Evolutionary conservation across 2,888 invertebrate genomes (phyloP).

Genomic region (Atherix ibis): DNA sequence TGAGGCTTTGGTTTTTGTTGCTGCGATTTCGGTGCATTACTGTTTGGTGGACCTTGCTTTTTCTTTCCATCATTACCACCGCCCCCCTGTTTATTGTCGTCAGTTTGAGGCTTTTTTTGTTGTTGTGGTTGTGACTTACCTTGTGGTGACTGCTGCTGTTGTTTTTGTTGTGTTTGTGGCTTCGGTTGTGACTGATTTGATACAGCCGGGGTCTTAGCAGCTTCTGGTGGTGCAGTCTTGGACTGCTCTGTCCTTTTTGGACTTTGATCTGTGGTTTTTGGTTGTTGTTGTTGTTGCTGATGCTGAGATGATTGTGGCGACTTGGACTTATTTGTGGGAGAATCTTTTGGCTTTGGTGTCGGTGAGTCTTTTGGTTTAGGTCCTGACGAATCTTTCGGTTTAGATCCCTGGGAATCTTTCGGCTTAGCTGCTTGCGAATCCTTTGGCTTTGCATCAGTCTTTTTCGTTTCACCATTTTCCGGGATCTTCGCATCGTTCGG

Average conservation of each 20-base stretch:
- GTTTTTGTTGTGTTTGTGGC: slow-evolving; percentile 7
- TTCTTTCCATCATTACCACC: slow-evolving; percentile 1
- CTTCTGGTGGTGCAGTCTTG: neutral
- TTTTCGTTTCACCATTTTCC: slow-evolving; percentile 3
- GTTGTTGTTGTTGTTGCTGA: slow-evolving; percentile 10
- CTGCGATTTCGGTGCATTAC: neutral
- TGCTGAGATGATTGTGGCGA: slow-evolving; percentile 8
- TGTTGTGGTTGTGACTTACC: slow-evolving; percentile 10
- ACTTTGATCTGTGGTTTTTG: slow-evolving; percentile 11
- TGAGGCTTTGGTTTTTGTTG: slow-evolving; percentile 12
- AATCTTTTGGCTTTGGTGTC: slow-evolving; percentile 5
- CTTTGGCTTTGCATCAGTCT: slow-evolving; percentile 4
- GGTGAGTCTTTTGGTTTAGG: slow-evolving; percentile 6
- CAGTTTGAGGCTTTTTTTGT: slow-evolving; percentile 10
- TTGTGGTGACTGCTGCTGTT: slow-evolving; percentile 9
- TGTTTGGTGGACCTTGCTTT: slow-evolving; percentile 1
- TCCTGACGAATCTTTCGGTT: neutral
- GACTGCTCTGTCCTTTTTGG: slow-evolving; percentile 10
- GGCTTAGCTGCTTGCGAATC: slow-evolving; percentile 1
- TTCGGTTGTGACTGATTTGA: neutral
- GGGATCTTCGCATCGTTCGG: neutral
- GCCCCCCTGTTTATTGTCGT: slow-evolving; percentile 2
- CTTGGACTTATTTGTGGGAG: slow-evolving; percentile 1
- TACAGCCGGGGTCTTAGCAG: too few relatives aligned
- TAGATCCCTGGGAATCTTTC: slow-evolving; percentile 2